Percentiles rank a stretch among this genome's conserved stretches.
These are phyloP conservation scores for Fulmarus glacialis DNA, from an alignment of 2,113 vertebrate species.

Conservation along the genomic window DNA sequence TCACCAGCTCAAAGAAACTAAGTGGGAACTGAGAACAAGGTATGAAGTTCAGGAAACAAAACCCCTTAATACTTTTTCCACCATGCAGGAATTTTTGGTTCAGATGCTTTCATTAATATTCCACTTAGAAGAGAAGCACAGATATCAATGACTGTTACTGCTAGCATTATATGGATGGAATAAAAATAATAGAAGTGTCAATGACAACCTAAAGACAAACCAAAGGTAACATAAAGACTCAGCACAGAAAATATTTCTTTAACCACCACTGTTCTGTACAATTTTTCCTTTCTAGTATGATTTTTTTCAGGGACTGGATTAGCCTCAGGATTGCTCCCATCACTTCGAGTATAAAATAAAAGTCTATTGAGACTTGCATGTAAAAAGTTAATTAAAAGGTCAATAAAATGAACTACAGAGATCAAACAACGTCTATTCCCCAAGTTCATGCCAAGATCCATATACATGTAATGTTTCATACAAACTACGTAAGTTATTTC, in stretches of 20 bases:
- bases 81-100: background rate
- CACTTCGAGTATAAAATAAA: background rate
- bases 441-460: background rate
- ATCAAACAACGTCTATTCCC: conserved; percentile 6
- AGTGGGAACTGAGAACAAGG: background rate
- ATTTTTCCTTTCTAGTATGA: background rate
- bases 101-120: background rate
- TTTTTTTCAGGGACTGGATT: background rate
- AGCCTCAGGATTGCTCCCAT: background rate
- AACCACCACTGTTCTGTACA: background rate
- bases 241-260: background rate
- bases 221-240: background rate
- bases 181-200: background rate
- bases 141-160: background rate
- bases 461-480: background rate
- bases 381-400: conserved; percentile 34
- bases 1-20: background rate
- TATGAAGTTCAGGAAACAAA: background rate
- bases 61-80: background rate
- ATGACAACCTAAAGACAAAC: background rate
- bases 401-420: background rate
- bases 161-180: background rate
- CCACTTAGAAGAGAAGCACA: background rate
- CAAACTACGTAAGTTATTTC: background rate
- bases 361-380: background rate